A percentile compares a stretch with the other conserved stretches of the same genome.
Conservation (phyloP, 2,888 invertebrate genomes). For the Anorthoa munda region DNA sequence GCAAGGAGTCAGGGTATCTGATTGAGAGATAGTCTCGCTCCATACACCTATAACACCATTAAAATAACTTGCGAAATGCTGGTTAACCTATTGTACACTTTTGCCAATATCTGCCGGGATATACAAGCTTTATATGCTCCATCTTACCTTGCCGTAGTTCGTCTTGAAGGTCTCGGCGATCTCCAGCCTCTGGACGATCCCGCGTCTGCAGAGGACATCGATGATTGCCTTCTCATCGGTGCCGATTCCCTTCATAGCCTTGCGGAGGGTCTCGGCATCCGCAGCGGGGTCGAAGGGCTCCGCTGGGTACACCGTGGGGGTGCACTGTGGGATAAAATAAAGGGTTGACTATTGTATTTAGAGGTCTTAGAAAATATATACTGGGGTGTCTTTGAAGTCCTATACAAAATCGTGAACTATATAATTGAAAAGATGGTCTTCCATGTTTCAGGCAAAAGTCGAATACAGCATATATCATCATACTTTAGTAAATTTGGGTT, state of each 20-base stretch:
- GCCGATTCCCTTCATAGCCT: constrained; percentile 98
- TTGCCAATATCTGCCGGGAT: neutral
- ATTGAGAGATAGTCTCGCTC: too few relatives aligned
- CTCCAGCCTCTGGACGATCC: constrained; percentile 97
- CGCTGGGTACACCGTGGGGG: constrained; percentile 96
- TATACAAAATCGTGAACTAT: too few relatives aligned
- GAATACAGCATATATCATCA: too few relatives aligned
- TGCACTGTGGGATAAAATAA: constrained; percentile 91
- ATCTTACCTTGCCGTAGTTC: constrained; percentile 95
- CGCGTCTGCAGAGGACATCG: constrained; percentile 96
- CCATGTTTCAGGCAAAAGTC: neutral
- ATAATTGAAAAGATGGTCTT: neutral
- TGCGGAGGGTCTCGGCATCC: constrained; percentile 96
- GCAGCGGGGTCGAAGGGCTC: constrained; percentile 96
- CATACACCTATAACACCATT: too few relatives aligned
- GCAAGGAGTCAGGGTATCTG: too few relatives aligned
- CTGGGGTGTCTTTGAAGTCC: neutral
- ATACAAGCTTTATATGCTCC: neutral
- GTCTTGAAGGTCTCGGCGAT: constrained; percentile 98
- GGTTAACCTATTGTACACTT: neutral
- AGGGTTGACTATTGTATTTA: constrained; percentile 5
- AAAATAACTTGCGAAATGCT: too few relatives aligned
- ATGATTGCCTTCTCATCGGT: constrained; percentile 98
- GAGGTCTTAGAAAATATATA: too few relatives aligned
- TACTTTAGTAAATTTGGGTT: too few relatives aligned